Percentiles rank a stretch among this genome's conserved stretches.
These are phyloP conservation scores for Esperia sulphurella DNA, from an alignment of 2,888 invertebrate genomes.

Conservation along the genomic window DNA sequence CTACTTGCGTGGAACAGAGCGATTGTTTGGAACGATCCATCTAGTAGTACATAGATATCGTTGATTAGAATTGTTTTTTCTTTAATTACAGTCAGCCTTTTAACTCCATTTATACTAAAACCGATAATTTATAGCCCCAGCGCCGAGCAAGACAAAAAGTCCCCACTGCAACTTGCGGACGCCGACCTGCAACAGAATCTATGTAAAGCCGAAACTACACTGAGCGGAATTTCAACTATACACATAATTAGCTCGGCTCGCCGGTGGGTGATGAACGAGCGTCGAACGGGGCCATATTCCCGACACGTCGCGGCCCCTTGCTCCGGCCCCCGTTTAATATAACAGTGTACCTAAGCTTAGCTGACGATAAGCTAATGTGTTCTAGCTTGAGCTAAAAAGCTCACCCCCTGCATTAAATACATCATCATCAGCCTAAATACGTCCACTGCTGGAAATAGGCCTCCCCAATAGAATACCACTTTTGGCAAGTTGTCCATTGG, in stretches of 20 bases:
- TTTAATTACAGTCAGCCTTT: no score
- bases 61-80: no score
- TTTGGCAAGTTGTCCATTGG: no score
- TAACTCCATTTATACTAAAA: no score
- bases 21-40: no score
- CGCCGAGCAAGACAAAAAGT: background rate
- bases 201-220: background rate
- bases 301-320: constrained; percentile 12
- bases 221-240: constrained; percentile 25
- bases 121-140: no score
- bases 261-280: constrained; percentile 26
- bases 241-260: constrained; percentile 26
- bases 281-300: constrained; percentile 8
- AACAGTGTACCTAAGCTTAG: constrained; percentile 8
- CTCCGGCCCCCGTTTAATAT: constrained; percentile 6
- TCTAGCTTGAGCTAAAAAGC: constrained; percentile 5
- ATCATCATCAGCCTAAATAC: no score
- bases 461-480: no score
- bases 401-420: no score
- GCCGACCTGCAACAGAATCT: background rate
- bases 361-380: constrained; percentile 6
- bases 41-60: no score
- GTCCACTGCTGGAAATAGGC: no score
- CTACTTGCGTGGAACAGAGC: no score
- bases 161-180: background rate